These are phyloP conservation scores for Galerucella pusilla DNA, from an alignment of 2,888 invertebrate species.

Conservation along the genomic window DNA sequence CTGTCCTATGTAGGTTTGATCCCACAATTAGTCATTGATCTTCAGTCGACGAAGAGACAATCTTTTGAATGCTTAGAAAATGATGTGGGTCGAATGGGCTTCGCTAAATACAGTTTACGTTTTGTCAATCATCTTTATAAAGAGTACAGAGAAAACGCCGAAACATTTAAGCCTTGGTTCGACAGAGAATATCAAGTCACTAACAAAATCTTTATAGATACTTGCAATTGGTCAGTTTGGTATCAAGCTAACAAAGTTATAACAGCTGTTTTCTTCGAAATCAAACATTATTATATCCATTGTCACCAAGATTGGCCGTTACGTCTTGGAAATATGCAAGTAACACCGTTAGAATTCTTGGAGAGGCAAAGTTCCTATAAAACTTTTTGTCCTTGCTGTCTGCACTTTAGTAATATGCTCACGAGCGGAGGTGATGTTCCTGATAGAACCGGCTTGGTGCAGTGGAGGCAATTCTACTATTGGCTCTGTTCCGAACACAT, in stretches of 20 bases:
- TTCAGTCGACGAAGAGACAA: conserved; percentile 62
- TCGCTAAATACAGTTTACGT: conserved; percentile 50
- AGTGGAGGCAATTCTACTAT: conserved; percentile 69
- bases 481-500: conserved; percentile 73
- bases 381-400: conserved; percentile 72
- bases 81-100: conserved; percentile 56
- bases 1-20: conserved; percentile 68
- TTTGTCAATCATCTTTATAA: conserved; percentile 65
- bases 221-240: conserved; percentile 70
- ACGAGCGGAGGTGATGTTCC: conserved; percentile 65
- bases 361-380: conserved; percentile 67
- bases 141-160: conserved; percentile 63
- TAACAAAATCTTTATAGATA: conserved; percentile 65
- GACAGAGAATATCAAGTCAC: conserved; percentile 69
- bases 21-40: conserved; percentile 70
- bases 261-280: conserved; percentile 62
- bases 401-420: conserved; percentile 60
- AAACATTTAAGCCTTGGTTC: conserved; percentile 67
- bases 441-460: conserved; percentile 69
- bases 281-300: conserved; percentile 68
- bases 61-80: conserved; percentile 63
- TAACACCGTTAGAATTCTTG: conserved; percentile 69
- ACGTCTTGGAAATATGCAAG: conserved; percentile 67
- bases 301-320: conserved; percentile 66
- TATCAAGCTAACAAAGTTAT: conserved; percentile 63